Conservation (phyloP, 2,888 invertebrate species). For the Bembecia ichneumoniformis region DNA sequence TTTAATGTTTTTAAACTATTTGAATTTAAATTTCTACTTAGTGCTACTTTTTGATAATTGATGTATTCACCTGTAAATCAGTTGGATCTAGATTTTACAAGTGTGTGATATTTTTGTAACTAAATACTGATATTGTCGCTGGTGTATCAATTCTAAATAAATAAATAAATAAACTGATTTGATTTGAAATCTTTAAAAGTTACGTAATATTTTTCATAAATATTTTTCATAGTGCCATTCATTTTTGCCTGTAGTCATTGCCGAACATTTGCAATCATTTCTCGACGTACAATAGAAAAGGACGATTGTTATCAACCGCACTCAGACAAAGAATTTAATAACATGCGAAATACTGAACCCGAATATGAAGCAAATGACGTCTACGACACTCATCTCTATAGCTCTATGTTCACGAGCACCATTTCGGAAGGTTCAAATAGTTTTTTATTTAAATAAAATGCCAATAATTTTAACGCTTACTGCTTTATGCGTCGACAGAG, state of each 20-base stretch:
- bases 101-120: too few relatives aligned
- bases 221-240: slow-evolving; percentile 51
- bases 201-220: too few relatives aligned
- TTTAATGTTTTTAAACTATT: too few relatives aligned
- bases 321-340: slow-evolving; percentile 65
- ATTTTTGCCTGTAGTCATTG: slow-evolving; percentile 47
- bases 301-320: slow-evolving; percentile 58
- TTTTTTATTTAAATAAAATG: slow-evolving; percentile 54
- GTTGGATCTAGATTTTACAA: too few relatives aligned
- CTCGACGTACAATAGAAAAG: slow-evolving; percentile 64
- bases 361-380: slow-evolving; percentile 29
- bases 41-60: too few relatives aligned
- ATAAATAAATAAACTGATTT: too few relatives aligned
- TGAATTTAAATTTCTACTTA: too few relatives aligned
- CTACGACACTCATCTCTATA: slow-evolving; percentile 21
- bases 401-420: slow-evolving; percentile 7
- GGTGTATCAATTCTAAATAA: too few relatives aligned
- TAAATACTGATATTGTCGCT: too few relatives aligned
- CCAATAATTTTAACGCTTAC: slow-evolving; percentile 44
- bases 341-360: slow-evolving; percentile 37
- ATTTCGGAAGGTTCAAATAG: slow-evolving; percentile 25
- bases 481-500: slow-evolving; percentile 32
- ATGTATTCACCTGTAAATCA: too few relatives aligned
- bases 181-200: too few relatives aligned
- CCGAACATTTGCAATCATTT: slow-evolving; percentile 55